Conservation (phyloP, 1,140 invertebrate species). For the Streblospio benedicti region DNA sequence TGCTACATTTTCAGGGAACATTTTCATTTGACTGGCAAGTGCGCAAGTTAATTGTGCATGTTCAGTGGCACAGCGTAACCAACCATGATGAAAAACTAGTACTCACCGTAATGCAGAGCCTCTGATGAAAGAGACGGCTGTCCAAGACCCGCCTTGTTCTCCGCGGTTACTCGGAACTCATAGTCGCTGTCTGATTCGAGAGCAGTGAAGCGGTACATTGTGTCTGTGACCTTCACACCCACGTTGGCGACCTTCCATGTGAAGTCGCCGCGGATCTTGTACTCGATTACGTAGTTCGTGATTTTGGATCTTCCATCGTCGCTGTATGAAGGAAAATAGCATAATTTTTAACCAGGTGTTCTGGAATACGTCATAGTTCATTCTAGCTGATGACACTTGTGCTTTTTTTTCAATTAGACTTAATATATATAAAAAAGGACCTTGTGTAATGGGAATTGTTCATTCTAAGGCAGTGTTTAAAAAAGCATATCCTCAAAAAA, state of each 20-base stretch:
- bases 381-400: too few species aligned
- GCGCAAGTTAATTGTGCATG: too few species aligned
- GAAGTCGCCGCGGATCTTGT: conserved; percentile 57
- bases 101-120: conserved; percentile 16
- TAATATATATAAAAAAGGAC: too few species aligned
- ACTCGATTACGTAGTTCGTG: conserved; percentile 90
- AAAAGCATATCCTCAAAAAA: too few species aligned
- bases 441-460: too few species aligned
- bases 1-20: too few species aligned
- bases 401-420: too few species aligned
- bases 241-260: conserved; percentile 10
- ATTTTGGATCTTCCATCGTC: conserved; percentile 72
- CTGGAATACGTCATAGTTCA: too few species aligned
- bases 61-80: too few species aligned
- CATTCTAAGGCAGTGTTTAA: too few species aligned
- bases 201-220: conserved; percentile 58
- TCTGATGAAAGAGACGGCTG: conserved; percentile 12
- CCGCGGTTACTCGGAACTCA: conserved; percentile 28
- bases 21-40: too few species aligned
- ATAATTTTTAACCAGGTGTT: too few species aligned
- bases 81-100: not conserved
- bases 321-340: conserved; percentile 69
- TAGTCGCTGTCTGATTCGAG: conserved; percentile 92
- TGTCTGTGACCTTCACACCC: conserved; percentile 56
- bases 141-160: conserved; percentile 82